These are phyloP conservation scores for Connochaetes taurinus DNA, from an alignment of 2,113 vertebrate genomes.

Conservation along the genomic window DNA sequence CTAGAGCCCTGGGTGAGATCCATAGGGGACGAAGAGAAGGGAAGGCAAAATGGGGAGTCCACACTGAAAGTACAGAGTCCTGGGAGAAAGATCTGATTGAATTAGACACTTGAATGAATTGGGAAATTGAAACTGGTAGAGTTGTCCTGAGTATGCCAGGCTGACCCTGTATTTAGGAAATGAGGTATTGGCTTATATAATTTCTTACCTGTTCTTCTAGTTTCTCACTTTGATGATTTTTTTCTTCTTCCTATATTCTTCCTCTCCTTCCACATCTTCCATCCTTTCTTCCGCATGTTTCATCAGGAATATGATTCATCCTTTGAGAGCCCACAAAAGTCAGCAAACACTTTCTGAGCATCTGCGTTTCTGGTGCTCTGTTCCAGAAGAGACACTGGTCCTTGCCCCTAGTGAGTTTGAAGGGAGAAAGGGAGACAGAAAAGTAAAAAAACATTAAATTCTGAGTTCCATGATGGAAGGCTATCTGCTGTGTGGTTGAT, in stretches of 20 bases:
- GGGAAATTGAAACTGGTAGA: not conserved
- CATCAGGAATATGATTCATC: not conserved
- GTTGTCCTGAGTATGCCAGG: not conserved
- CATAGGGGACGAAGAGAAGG: not conserved
- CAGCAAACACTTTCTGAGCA: not conserved
- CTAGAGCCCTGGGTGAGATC: not conserved
- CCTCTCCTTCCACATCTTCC: not conserved
- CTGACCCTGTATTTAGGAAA: not conserved
- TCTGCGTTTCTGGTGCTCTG: not conserved
- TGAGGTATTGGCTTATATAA: not conserved
- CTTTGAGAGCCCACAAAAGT: not conserved
- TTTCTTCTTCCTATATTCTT: not conserved
- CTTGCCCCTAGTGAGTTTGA: not conserved
- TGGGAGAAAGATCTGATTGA: not conserved
- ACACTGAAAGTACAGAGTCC: not conserved
- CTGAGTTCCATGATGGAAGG: not conserved
- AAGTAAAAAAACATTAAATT: not conserved
- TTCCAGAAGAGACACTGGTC: not conserved
- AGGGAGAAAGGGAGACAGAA: not conserved
- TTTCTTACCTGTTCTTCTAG: not conserved
- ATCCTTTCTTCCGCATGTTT: not conserved
- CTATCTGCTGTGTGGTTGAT: not conserved
- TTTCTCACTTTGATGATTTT: not conserved
- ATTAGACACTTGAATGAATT: not conserved
- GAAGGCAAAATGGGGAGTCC: not conserved